phyloP scores from a whole-genome alignment of 2,797 vertebrate genomes.

The Semaprochilodus insignis region DNA sequence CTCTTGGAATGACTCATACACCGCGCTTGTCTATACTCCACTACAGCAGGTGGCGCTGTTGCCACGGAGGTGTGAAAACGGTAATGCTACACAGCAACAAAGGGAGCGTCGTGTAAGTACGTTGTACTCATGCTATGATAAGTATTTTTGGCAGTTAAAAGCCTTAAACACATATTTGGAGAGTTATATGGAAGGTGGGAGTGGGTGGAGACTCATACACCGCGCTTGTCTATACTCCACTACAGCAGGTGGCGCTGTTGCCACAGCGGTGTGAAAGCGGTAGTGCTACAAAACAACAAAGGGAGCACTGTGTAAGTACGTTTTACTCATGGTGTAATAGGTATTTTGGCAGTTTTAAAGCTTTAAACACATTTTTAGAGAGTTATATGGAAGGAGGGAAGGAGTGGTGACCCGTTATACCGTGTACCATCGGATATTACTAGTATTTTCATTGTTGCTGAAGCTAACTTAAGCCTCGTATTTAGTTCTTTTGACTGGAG shows the following conservation, averaged over 20 bases:
- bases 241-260: slow-evolving; percentile 28
- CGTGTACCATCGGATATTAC: background rate
- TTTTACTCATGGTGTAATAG: background rate
- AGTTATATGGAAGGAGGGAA: background rate
- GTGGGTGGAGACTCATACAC: no score
- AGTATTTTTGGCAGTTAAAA: background rate
- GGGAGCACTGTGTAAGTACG: background rate
- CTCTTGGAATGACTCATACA: no score
- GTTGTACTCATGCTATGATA: background rate
- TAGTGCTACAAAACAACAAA: background rate
- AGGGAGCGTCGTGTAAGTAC: background rate
- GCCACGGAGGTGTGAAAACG: background rate
- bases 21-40: background rate
- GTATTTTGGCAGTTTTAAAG: background rate
- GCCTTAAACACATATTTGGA: background rate
- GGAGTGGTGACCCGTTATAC: background rate
- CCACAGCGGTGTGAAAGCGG: background rate
- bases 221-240: background rate
- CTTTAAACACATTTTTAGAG: background rate
- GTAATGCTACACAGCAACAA: background rate
- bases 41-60: slow-evolving; percentile 25
- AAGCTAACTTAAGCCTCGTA: no score
- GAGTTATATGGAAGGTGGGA: background rate
- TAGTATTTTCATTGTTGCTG: background rate
- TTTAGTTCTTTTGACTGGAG: no score